Evolutionary conservation across 2,113 vertebrate genomes (phyloP).

Genomic region (Verasper variegatus): DNA sequence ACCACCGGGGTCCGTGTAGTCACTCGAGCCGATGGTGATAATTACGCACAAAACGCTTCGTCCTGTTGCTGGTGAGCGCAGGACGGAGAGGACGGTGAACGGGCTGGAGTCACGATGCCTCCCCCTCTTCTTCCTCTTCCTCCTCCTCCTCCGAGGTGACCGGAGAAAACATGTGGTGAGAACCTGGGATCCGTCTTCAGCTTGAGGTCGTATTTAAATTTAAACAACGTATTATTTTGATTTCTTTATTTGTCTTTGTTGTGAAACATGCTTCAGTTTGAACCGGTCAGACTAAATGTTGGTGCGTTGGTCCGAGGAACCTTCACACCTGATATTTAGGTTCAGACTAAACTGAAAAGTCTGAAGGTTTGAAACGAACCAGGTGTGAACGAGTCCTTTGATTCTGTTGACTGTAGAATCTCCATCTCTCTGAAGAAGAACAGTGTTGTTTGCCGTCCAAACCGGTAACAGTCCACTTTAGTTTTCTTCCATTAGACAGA

Average conservation of each 20-base stretch:
- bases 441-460: not conserved
- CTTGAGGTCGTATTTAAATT: slow-evolving; percentile 1
- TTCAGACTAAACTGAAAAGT: too few species aligned
- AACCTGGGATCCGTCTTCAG: not conserved
- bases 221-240: too few species aligned
- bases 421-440: not conserved
- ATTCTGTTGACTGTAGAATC: too few species aligned
- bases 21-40: not conserved
- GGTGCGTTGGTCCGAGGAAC: too few species aligned
- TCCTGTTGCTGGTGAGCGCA: not conserved
- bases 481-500: not conserved
- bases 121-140: slow-evolving; percentile 5
- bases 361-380: too few species aligned
- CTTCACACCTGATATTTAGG: too few species aligned
- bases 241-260: too few species aligned
- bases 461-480: too few species aligned
- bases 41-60: not conserved
- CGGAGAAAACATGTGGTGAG: slow-evolving; percentile 22
- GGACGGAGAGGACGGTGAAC: too few species aligned
- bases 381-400: too few species aligned
- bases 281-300: too few species aligned
- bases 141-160: slow-evolving; percentile 3
- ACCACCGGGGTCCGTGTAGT: not conserved
- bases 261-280: too few species aligned
- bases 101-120: not conserved